These are phyloP conservation scores for Piaya cayana DNA, from an alignment of 2,113 vertebrate genomes.

Conservation along the genomic window DNA sequence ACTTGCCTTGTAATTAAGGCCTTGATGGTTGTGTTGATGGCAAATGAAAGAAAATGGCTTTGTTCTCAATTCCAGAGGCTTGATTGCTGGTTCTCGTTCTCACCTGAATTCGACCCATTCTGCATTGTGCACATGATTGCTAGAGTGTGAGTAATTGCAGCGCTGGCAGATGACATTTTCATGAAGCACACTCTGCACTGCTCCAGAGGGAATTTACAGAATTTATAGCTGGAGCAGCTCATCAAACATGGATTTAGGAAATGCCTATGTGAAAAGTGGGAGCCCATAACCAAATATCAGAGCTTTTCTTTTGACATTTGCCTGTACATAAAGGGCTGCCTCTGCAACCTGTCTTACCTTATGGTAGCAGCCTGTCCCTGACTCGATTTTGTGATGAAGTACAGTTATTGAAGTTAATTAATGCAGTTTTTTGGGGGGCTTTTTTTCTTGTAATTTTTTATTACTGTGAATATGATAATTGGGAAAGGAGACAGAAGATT, in stretches of 20 bases:
- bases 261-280: conserved; percentile 72
- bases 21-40: conserved; percentile 84
- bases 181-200: conserved; percentile 70
- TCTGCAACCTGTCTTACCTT: conserved; percentile 61
- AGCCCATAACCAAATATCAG: conserved; percentile 71
- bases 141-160: conserved; percentile 83
- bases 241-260: conserved; percentile 82
- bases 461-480: neutral
- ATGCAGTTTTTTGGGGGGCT: neutral
- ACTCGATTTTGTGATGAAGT: neutral
- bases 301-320: conserved; percentile 75
- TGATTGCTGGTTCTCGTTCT: conserved; percentile 86
- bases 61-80: conserved; percentile 83
- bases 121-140: conserved; percentile 84
- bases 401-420: neutral
- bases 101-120: conserved; percentile 85
- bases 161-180: conserved; percentile 84
- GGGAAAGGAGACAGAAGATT: neutral
- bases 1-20: conserved; percentile 87
- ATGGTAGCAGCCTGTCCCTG: conserved; percentile 14
- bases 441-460: neutral
- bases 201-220: conserved; percentile 77
- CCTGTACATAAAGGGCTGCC: conserved; percentile 51
- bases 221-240: conserved; percentile 78
- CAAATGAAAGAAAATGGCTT: conserved; percentile 87